Percentiles rank a stretch among this genome's conserved stretches.
Conservation (phyloP, 2,797 vertebrate species). For the Tenualosa ilisha region DNA sequence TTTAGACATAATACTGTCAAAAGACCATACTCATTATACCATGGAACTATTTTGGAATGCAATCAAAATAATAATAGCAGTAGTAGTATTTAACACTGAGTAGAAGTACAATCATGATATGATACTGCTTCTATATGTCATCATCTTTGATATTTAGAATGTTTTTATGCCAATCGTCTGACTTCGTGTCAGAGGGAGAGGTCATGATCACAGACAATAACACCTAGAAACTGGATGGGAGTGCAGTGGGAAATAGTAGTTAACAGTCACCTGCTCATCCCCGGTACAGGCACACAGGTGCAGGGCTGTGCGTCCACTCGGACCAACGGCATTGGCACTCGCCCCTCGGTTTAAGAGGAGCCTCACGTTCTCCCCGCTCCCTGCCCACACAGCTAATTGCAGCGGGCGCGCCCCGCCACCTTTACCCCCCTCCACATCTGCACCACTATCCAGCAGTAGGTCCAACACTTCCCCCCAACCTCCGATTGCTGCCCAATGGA, state of each 20-base stretch:
- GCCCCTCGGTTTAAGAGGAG: conserved; percentile 65
- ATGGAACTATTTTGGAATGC: too few species aligned
- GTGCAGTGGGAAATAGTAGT: not conserved
- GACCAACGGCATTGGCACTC: conserved; percentile 54
- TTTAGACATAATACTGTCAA: not conserved
- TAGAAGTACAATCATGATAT: too few species aligned
- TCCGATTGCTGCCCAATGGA: conserved; percentile 71
- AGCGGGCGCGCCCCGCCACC: conserved; percentile 57
- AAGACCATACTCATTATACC: too few species aligned
- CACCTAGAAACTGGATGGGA: not conserved
- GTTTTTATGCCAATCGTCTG: not conserved
- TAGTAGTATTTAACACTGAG: too few species aligned
- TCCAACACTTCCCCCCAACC: conserved; percentile 63
- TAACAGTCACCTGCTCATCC: conserved; percentile 55
- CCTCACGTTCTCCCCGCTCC: conserved; percentile 46
- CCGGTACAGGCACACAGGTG: conserved; percentile 63
- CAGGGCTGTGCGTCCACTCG: conserved; percentile 59
- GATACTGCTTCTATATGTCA: not conserved
- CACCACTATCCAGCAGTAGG: conserved; percentile 58
- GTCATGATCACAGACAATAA: not conserved
- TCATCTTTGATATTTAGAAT: not conserved
- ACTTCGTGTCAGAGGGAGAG: not conserved
- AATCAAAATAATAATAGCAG: too few species aligned
- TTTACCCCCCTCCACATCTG: conserved; percentile 48
- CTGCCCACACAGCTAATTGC: conserved; percentile 61